These are phyloP conservation scores for Calliphora vicina DNA, from an alignment of 1,140 invertebrate species.

Conservation along the genomic window DNA sequence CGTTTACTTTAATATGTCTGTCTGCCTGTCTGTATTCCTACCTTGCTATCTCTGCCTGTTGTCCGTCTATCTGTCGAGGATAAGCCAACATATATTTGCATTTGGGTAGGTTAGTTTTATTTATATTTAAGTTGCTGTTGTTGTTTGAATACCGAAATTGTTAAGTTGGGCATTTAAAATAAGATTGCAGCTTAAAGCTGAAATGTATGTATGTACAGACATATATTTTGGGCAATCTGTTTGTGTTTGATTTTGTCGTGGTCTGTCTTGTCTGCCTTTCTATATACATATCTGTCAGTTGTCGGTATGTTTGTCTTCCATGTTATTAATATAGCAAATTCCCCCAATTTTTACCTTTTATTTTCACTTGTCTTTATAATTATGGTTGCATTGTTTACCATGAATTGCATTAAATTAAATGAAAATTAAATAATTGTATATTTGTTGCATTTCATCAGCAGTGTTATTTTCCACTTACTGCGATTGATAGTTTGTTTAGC, in stretches of 20 bases:
- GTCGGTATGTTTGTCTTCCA: background rate
- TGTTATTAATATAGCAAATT: constrained; percentile 11
- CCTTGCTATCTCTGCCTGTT: background rate
- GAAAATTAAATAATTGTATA: background rate
- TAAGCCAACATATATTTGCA: background rate
- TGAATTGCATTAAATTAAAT: constrained; percentile 14
- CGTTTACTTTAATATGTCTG: background rate
- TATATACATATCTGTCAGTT: background rate
- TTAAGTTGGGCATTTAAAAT: background rate
- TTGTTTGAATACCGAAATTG: background rate
- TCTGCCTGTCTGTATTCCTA: background rate
- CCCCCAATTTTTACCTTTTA: background rate
- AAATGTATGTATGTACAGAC: constrained; percentile 14
- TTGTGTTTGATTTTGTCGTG: background rate
- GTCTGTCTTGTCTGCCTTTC: background rate
- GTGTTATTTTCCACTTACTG: background rate
- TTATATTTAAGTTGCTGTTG: background rate
- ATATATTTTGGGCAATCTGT: background rate
- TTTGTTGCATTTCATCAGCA: background rate
- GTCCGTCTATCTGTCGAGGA: background rate
- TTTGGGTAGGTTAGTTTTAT: constrained; percentile 7
- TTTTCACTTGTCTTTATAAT: constrained; percentile 10
- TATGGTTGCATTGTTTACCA: constrained; percentile 3
- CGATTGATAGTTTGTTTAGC: background rate
- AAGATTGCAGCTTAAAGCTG: background rate